Base-by-base conservation (phyloP, 2,113 vertebrate species). In the Oreocharis arfaki region DNA sequence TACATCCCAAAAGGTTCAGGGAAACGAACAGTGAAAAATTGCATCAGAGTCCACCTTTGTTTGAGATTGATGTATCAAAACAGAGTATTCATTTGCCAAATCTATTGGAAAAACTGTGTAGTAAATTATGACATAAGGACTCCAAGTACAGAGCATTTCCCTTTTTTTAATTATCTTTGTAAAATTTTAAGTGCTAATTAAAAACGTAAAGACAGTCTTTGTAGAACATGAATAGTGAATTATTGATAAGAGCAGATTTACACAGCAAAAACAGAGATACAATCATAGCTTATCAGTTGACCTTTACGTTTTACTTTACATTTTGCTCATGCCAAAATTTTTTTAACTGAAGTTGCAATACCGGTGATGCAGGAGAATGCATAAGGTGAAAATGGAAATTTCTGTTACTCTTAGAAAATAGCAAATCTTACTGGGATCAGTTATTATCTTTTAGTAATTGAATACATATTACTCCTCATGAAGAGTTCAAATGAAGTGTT, bases 1-100 rank as follows among this genome's bases (percentile, higher is more conserved):
- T 96, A 90, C 95, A 96, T 98, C 97, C 98, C 98, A 95, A 96
- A 97, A 97, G 97, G 96, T 95, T 97, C 97, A 56, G 96, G 94
- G 92, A 97, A 96, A 94, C 96, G 95, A 92, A 93, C 90, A 96
- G 96, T 97, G 96, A 97, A 95, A 97, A 97, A 96, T 87, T 94
- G 86, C 93, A 95, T 87, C 64, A 90, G 92, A 89, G 79, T 78
- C 79, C 87, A 93, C 61, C 80, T 97, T 98, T 97, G 95, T 97
- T 90, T 94, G 92, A 92, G 95, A 94, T 67, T 92, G 92, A 92
- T 85, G 94, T 93, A 94, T 95, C 76, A 41, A 57, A 87, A 61
- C 33, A 70, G 46, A 52, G 42, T 32, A 83, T 83, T 89, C 63
- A 56, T 89, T 89, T 93, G 87, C 64, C 89, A 95, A 78, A 91